Percentiles rank a stretch among this genome's conserved stretches.
Evolutionary conservation across 2,888 invertebrate species (phyloP).

Genomic region (Blastobasis adustella): DNA sequence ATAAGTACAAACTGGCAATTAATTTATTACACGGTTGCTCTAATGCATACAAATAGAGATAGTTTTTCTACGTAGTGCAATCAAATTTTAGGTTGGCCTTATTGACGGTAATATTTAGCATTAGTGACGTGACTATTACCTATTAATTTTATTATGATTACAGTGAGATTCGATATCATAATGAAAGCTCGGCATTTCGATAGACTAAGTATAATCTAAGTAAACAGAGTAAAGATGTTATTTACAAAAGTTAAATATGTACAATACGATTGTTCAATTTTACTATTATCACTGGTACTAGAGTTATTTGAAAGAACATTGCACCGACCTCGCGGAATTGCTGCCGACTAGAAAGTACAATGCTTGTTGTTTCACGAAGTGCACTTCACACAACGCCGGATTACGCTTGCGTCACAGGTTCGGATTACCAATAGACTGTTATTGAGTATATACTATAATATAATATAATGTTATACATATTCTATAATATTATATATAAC

Average conservation of each 20-base stretch:
- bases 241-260: slow-evolving; percentile 5
- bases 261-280: slow-evolving; percentile 3
- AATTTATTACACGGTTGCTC: neutral
- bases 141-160: slow-evolving; percentile 22
- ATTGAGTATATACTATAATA: neutral
- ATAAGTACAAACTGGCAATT: neutral
- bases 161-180: slow-evolving; percentile 41
- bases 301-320: slow-evolving; percentile 1
- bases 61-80: neutral
- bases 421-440: neutral
- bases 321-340: slow-evolving; percentile 25
- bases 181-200: slow-evolving; percentile 46
- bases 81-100: neutral
- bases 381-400: neutral
- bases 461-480: neutral
- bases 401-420: neutral
- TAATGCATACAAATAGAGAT: neutral
- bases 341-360: slow-evolving; percentile 22
- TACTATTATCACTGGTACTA: slow-evolving; percentile 5
- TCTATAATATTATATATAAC: neutral
- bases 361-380: neutral
- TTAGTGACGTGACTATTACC: neutral
- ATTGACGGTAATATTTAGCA: neutral
- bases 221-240: slow-evolving; percentile 17
- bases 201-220: slow-evolving; percentile 35